A percentile compares a stretch with the other conserved stretches of the same genome.
These are phyloP conservation scores for Mycteria americana DNA, from an alignment of 2,797 vertebrate species.

Conservation along the genomic window DNA sequence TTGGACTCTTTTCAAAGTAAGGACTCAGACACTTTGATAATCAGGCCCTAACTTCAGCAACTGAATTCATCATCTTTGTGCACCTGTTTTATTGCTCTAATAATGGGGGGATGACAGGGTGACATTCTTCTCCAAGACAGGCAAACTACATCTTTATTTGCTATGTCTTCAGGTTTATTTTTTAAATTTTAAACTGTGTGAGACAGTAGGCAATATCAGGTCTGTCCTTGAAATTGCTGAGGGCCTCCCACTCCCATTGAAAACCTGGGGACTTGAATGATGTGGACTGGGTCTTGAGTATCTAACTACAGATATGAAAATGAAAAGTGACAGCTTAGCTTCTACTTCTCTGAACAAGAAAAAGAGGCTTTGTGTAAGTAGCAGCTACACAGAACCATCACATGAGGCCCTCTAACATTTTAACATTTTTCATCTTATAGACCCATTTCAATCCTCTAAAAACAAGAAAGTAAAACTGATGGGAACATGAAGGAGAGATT, in stretches of 20 bases:
- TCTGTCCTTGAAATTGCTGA: background rate
- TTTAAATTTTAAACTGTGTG: background rate
- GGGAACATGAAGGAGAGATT: background rate
- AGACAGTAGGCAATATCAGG: background rate
- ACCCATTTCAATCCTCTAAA: background rate
- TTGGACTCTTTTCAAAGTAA: background rate
- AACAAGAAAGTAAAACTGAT: background rate
- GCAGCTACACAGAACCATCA: background rate
- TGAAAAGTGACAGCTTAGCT: background rate
- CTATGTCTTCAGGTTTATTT: background rate
- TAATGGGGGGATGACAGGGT: background rate
- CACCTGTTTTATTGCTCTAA: background rate
- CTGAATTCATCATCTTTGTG: background rate
- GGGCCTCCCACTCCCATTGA: background rate
- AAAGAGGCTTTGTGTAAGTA: background rate
- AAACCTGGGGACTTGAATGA: background rate
- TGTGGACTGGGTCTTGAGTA: background rate
- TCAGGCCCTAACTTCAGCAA: background rate
- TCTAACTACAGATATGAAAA: background rate
- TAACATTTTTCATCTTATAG: background rate
- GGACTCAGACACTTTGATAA: background rate
- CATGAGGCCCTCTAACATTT: background rate
- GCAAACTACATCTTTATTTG: background rate
- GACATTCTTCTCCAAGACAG: background rate
- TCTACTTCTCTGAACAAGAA: background rate